Conservation (phyloP, 1,140 invertebrate genomes). For the Lerema accius region DNA sequence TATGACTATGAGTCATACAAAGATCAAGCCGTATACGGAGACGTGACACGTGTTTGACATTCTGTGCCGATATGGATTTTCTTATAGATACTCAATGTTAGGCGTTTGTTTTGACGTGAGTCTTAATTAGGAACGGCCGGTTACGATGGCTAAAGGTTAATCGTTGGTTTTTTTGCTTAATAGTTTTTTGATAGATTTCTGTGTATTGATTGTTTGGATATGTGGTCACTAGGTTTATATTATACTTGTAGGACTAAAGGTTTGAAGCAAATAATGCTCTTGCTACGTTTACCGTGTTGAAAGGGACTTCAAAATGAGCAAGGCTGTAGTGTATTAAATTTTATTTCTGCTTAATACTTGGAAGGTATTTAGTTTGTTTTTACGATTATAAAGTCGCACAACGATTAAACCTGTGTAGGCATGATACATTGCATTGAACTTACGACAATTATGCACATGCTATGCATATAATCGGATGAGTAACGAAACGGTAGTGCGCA, state of each 20-base stretch:
- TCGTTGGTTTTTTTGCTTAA: constrained; percentile 1
- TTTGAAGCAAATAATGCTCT: too few species aligned
- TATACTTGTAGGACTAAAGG: too few species aligned
- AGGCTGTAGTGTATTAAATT: too few species aligned
- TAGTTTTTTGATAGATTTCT: background rate
- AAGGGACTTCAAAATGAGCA: too few species aligned
- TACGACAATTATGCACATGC: background rate
- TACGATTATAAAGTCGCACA: too few species aligned
- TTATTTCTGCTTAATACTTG: too few species aligned
- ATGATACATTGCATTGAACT: background rate
- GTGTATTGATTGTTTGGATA: background rate
- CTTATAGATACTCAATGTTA: constrained; percentile 6
- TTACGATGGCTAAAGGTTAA: constrained; percentile 9
- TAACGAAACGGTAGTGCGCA: constrained; percentile 32
- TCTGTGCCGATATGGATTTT: constrained; percentile 23
- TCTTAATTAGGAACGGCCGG: constrained; percentile 13
- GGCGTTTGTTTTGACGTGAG: constrained; percentile 22
- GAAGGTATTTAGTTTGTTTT: too few species aligned
- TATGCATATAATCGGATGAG: constrained; percentile 29
- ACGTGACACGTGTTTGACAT: constrained; percentile 17
- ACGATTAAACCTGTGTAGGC: background rate
- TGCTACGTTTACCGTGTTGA: too few species aligned
- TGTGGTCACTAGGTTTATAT: too few species aligned
- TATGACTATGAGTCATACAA: constrained; percentile 16
- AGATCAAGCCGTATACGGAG: constrained; percentile 22